These are phyloP conservation scores for Apteryx owenii DNA, from an alignment of 2,113 vertebrate species.

Conservation along the genomic window DNA sequence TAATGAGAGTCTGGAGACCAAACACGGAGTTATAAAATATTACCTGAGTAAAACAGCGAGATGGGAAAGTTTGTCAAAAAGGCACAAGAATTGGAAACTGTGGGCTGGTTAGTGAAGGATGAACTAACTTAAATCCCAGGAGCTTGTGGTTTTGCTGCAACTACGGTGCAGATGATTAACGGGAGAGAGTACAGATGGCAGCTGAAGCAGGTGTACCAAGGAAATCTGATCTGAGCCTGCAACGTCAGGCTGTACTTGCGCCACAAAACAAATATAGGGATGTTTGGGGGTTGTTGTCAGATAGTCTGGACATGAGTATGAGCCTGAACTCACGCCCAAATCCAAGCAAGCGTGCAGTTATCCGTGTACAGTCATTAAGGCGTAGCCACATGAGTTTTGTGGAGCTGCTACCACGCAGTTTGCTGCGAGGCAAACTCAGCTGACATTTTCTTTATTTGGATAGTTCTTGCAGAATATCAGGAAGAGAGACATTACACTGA, in stretches of 20 bases:
- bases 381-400: accelerated
- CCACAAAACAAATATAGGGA: neutral
- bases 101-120: neutral
- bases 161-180: neutral
- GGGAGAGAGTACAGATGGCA: neutral
- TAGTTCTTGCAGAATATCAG: neutral
- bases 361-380: accelerated
- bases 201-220: conserved; percentile 1
- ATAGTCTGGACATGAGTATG: accelerated
- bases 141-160: neutral
- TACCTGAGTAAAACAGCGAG: neutral
- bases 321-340: neutral
- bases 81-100: neutral
- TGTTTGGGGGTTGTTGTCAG: accelerated
- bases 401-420: neutral
- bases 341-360: accelerated
- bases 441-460: neutral
- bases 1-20: neutral
- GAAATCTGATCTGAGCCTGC: neutral
- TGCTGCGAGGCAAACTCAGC: neutral
- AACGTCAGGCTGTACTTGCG: accelerated
- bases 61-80: neutral
- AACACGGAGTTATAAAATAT: neutral
- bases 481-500: neutral
- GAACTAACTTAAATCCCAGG: neutral